Percentiles rank a stretch among this genome's conserved stretches.
These are phyloP conservation scores for Acanthurus tractus DNA, from an alignment of 2,797 vertebrate genomes.

Conservation along the genomic window DNA sequence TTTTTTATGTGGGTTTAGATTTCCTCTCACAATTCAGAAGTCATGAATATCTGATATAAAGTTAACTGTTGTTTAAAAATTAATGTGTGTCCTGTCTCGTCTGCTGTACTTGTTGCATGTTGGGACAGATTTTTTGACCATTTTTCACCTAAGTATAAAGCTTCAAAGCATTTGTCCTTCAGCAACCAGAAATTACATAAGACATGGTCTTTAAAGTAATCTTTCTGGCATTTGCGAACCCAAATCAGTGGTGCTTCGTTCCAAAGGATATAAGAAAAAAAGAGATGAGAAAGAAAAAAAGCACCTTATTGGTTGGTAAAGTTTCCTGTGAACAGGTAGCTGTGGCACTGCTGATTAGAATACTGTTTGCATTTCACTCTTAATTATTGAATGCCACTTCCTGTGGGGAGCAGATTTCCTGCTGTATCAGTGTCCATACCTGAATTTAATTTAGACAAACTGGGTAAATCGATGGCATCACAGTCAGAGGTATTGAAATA, in stretches of 20 bases:
- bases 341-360: constrained; percentile 42
- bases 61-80: constrained; percentile 16
- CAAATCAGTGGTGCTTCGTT: background rate
- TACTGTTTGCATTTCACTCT: constrained; percentile 43
- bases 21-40: background rate
- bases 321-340: background rate
- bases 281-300: background rate
- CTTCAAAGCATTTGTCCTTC: background rate
- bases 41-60: constrained; percentile 24
- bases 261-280: background rate
- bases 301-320: background rate
- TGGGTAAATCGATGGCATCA: constrained; percentile 50
- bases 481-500: constrained; percentile 45
- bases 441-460: constrained; percentile 56
- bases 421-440: constrained; percentile 37
- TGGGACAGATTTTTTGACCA: constrained; percentile 3
- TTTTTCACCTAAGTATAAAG: background rate
- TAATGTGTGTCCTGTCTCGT: background rate
- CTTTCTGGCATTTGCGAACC: background rate
- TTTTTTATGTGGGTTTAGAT: constrained; percentile 16
- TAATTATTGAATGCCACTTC: constrained; percentile 54
- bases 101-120: background rate
- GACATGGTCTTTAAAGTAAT: background rate
- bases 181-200: background rate
- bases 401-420: constrained; percentile 51